Conservation (phyloP, 2,113 vertebrate genomes). For the Sylvia atricapilla region DNA sequence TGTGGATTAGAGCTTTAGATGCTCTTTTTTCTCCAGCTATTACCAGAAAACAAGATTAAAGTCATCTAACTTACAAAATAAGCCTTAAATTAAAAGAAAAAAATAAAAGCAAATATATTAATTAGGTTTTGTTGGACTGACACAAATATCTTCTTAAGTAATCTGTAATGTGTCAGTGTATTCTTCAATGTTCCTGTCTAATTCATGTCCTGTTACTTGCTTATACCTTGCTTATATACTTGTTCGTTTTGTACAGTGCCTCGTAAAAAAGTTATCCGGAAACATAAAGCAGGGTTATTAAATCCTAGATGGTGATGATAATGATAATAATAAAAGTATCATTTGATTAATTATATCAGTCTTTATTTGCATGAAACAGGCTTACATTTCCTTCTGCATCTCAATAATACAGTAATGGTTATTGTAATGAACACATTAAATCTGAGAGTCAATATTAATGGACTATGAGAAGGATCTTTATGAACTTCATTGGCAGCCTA, state of each 20-base stretch:
- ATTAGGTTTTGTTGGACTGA: background rate
- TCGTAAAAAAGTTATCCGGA: background rate
- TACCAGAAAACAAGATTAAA: background rate
- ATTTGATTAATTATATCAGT: constrained; percentile 42
- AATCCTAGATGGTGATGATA: constrained; percentile 9
- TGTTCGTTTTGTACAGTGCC: background rate
- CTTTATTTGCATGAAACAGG: constrained; percentile 46
- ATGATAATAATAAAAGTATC: constrained; percentile 17
- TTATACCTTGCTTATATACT: background rate
- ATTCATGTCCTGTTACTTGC: background rate
- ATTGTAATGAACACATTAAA: constrained; percentile 72
- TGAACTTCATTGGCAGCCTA: constrained; percentile 64
- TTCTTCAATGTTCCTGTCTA: background rate
- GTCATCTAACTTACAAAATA: background rate
- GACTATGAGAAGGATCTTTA: constrained; percentile 55
- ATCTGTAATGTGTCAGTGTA: background rate
- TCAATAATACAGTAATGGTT: constrained; percentile 62
- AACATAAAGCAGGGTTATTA: background rate
- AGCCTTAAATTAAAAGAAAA: background rate
- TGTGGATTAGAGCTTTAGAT: background rate
- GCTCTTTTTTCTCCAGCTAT: background rate
- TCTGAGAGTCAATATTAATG: constrained; percentile 71
- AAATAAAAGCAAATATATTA: background rate
- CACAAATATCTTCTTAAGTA: background rate
- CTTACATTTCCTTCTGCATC: constrained; percentile 63